Conservation (phyloP, 2,797 vertebrate species). For the Hippopotamyrus pictus region DNA sequence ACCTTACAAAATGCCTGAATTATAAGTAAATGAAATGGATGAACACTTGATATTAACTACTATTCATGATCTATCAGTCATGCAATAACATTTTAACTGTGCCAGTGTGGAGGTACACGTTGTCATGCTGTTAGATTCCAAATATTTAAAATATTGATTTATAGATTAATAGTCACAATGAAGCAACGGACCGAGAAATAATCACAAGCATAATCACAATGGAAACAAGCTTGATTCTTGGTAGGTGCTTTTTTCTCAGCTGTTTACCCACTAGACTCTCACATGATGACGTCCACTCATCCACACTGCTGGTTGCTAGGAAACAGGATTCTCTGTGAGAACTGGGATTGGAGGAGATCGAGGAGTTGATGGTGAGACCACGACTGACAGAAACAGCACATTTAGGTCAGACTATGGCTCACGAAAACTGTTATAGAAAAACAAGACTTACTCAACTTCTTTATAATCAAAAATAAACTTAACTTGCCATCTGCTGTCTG, state of each 20-base stretch:
- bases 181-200: not conserved
- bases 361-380: slow-evolving; percentile 55
- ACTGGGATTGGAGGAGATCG: slow-evolving; percentile 56
- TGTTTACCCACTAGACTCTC: slow-evolving; percentile 44
- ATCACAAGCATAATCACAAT: not conserved
- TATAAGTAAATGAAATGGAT: not conserved
- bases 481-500: not conserved
- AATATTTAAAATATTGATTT: not conserved
- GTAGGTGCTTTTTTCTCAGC: slow-evolving; percentile 29
- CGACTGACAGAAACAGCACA: slow-evolving; percentile 53
- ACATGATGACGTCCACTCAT: slow-evolving; percentile 43
- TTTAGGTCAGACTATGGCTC: slow-evolving; percentile 42
- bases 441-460: slow-evolving; percentile 7
- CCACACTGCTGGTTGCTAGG: slow-evolving; percentile 71
- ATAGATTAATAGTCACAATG: not conserved
- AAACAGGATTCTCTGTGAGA: slow-evolving; percentile 65
- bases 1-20: not conserved
- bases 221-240: slow-evolving; percentile 30
- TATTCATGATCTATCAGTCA: not conserved
- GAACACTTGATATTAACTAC: not conserved
- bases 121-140: not conserved
- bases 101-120: not conserved
- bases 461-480: slow-evolving; percentile 1
- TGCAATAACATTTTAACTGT: not conserved
- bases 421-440: slow-evolving; percentile 20